Conservation (phyloP, 1,140 invertebrate species). For the Magallana angulata region DNA sequence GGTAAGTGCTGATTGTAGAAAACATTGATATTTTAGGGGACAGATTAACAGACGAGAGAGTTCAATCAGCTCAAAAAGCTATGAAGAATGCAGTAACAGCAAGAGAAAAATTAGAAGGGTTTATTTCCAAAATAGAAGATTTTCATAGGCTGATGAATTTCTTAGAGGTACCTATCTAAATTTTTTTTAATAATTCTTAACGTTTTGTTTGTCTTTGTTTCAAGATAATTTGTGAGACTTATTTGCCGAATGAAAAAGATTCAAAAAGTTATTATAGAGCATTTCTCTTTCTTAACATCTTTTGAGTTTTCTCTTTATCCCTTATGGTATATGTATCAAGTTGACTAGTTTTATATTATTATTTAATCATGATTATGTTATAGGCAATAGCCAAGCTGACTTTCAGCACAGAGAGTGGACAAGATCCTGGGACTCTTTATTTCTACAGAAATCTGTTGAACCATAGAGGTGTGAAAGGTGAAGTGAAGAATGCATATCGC, state of each 20-base stretch:
- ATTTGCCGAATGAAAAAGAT: no score
- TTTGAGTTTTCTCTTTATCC: no score
- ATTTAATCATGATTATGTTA: background rate
- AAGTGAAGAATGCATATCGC: conserved; percentile 48
- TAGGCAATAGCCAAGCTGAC: conserved; percentile 54
- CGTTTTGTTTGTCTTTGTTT: no score
- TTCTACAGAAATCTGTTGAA: conserved; percentile 55
- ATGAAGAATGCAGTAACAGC: conserved; percentile 47
- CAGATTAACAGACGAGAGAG: conserved; percentile 50
- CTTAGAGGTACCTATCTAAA: conserved; percentile 47
- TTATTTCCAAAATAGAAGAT: conserved; percentile 60
- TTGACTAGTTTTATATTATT: background rate
- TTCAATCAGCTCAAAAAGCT: conserved; percentile 54
- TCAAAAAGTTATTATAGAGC: no score
- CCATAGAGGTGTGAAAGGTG: conserved; percentile 54
- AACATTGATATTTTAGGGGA: background rate
- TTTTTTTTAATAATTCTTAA: no score
- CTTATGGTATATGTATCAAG: no score
- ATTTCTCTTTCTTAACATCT: no score
- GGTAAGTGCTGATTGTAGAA: no score
- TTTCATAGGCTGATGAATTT: conserved; percentile 60
- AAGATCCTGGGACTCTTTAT: conserved; percentile 48
- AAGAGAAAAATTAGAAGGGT: conserved; percentile 41
- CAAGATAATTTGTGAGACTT: no score
- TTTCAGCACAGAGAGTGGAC: conserved; percentile 39